phyloP scores from a whole-genome alignment of 2,888 invertebrate genomes.

The Sturmia bella region DNA sequence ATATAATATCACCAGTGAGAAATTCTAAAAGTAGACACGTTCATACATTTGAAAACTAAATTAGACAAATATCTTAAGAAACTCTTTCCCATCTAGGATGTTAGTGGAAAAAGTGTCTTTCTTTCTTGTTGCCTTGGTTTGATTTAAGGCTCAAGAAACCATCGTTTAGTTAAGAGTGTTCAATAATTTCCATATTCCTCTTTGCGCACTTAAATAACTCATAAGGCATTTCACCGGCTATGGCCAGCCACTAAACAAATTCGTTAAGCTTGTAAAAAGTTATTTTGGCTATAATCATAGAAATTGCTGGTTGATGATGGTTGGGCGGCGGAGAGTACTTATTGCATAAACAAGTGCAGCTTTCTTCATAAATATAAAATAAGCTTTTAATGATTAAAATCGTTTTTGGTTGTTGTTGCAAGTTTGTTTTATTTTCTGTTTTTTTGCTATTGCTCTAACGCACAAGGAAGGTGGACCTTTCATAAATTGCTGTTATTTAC shows the following conservation, averaged over 20 bases:
- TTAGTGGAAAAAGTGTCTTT: too few species aligned
- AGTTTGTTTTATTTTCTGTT: constrained; percentile 33
- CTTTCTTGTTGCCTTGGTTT: too few species aligned
- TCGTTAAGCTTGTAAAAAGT: constrained; percentile 47
- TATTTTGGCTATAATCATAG: constrained; percentile 33
- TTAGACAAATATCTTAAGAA: too few species aligned
- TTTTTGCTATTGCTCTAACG: constrained; percentile 46
- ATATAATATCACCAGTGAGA: too few species aligned
- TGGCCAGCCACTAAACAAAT: constrained; percentile 33
- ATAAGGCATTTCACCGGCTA: constrained; percentile 18
- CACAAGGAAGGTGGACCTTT: constrained; percentile 62
- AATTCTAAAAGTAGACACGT: too few species aligned
- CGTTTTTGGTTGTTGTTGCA: constrained; percentile 7
- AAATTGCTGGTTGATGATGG: not conserved
- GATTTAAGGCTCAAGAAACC: too few species aligned
- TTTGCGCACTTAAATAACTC: constrained; percentile 32
- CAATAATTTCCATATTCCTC: not conserved
- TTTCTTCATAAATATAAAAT: constrained; percentile 31
- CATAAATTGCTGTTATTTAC: constrained; percentile 64
- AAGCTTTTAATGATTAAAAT: constrained; percentile 44
- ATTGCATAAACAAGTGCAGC: constrained; percentile 61
- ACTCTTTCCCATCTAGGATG: too few species aligned
- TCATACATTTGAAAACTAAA: too few species aligned
- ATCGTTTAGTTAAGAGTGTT: not conserved
- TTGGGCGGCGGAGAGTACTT: not conserved